These are phyloP conservation scores for Condylura cristata DNA, from an alignment of 2,113 vertebrate genomes.

Conservation along the genomic window DNA sequence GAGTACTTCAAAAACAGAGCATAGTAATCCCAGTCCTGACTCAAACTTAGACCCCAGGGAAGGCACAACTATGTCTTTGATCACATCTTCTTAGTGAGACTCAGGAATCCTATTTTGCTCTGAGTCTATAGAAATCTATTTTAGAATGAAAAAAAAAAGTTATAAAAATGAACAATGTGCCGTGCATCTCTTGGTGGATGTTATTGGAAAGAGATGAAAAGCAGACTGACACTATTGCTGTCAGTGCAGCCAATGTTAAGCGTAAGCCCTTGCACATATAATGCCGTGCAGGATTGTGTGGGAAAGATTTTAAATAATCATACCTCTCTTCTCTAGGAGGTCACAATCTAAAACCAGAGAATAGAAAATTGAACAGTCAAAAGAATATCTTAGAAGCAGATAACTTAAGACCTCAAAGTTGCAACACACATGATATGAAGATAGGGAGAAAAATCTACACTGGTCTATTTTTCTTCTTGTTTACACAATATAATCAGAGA, in stretches of 20 bases:
- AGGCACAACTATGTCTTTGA: neutral
- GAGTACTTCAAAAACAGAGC: neutral
- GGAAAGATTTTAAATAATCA: neutral
- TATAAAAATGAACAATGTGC: neutral
- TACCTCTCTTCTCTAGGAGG: neutral
- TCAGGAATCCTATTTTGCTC: constrained; percentile 45
- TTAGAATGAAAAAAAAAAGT: constrained; percentile 29
- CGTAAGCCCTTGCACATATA: neutral
- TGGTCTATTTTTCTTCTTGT: neutral
- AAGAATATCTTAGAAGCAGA: neutral
- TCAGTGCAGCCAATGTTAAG: neutral
- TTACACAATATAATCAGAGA: neutral
- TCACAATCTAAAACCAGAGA: neutral
- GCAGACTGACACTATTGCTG: neutral
- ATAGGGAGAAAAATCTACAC: neutral
- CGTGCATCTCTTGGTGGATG: neutral
- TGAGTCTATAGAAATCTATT: constrained; percentile 18
- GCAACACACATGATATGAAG: neutral
- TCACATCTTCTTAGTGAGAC: neutral
- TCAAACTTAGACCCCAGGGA: neutral
- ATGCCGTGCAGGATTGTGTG: neutral
- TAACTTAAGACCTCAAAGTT: neutral
- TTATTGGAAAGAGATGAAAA: constrained; percentile 21
- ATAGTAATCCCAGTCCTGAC: neutral
- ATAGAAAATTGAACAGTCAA: neutral